Percentiles rank a stretch among this genome's conserved stretches.
Evolutionary conservation across 2,113 vertebrate genomes (phyloP).

Genomic region (Lycaon pictus): DNA sequence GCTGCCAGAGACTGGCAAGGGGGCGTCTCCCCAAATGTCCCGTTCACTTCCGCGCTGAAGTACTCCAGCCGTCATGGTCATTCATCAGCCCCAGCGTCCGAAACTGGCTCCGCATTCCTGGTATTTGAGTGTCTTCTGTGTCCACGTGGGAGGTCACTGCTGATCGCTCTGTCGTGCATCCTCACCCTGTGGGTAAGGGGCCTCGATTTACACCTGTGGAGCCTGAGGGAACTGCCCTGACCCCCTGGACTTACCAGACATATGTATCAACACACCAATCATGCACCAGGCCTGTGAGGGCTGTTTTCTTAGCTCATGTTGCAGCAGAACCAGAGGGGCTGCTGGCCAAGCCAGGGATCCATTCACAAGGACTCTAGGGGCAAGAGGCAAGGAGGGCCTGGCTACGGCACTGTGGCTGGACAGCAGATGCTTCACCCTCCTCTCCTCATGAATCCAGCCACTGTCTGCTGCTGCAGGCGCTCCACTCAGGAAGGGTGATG

Average conservation of each 20-base stretch:
- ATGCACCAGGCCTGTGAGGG: accelerated
- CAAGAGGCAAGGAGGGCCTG: not conserved
- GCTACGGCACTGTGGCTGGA: not conserved
- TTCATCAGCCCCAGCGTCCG: accelerated
- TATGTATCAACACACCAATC: accelerated
- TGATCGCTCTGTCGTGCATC: accelerated
- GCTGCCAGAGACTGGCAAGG: no score
- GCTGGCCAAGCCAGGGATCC: not conserved
- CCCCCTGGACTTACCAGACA: accelerated
- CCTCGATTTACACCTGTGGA: not conserved
- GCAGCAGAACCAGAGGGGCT: not conserved
- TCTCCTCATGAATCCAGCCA: not conserved
- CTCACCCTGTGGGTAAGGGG: accelerated
- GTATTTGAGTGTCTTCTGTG: accelerated
- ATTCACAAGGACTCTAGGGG: accelerated
- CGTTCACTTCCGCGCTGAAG: accelerated
- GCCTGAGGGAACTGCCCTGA: accelerated
- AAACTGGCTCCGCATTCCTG: accelerated
- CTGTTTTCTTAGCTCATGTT: accelerated
- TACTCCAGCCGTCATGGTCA: no score
- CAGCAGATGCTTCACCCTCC: not conserved
- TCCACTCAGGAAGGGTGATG: accelerated
- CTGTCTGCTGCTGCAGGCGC: accelerated
- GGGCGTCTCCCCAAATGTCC: not conserved
- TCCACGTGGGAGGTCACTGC: not conserved